Evolutionary conservation across 2,888 invertebrate species (phyloP).

Genomic region (Chironomus tentans): DNA sequence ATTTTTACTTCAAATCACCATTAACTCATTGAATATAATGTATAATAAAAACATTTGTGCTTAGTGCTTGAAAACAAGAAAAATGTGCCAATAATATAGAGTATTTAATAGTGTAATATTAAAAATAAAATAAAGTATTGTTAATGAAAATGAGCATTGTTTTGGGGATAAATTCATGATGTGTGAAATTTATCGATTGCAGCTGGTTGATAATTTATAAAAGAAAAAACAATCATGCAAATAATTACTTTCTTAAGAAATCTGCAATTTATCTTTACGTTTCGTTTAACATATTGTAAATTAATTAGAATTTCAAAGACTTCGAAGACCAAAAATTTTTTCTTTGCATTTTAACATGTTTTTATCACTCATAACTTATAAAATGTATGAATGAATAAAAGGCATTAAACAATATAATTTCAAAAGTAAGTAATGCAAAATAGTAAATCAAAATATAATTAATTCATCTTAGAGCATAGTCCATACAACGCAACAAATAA

Average conservation of each 20-base stretch:
- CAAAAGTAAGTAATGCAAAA: too few relatives aligned
- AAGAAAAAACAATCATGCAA: conserved; percentile 27
- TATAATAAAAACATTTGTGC: too few relatives aligned
- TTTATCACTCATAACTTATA: not conserved
- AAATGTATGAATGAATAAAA: too few relatives aligned
- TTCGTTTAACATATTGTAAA: too few relatives aligned
- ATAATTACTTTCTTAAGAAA: not conserved
- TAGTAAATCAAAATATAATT: too few relatives aligned
- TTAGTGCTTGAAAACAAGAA: not conserved
- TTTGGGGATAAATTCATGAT: not conserved
- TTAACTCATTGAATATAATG: not conserved
- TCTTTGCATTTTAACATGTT: not conserved
- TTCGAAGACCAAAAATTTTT: not conserved
- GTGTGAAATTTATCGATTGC: conserved; percentile 12
- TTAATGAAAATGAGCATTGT: too few relatives aligned
- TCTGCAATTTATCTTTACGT: not conserved
- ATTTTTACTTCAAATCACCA: not conserved
- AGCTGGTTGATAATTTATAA: conserved; percentile 26
- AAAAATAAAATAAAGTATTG: too few relatives aligned
- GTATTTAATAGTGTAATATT: not conserved
- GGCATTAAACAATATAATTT: too few relatives aligned
- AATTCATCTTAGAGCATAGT: too few relatives aligned
- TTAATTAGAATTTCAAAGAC: too few relatives aligned
- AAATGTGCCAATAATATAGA: not conserved
- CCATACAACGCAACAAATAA: too few relatives aligned